Percentiles rank a stretch among this genome's conserved stretches.
phyloP scores from a whole-genome alignment of 2,797 vertebrate genomes.

The Hydrocynus forskahlii region DNA sequence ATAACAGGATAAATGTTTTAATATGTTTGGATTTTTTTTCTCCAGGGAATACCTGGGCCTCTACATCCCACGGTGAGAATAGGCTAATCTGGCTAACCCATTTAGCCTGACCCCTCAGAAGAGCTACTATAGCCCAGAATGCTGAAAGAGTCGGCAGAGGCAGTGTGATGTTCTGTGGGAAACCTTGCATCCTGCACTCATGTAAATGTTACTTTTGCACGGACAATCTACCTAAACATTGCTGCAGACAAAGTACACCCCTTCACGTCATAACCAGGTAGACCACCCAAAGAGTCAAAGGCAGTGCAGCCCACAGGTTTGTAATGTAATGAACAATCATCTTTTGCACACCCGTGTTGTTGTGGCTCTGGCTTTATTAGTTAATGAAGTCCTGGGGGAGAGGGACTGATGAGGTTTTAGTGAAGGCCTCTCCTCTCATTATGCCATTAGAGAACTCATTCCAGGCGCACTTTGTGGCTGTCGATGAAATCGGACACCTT shows the following conservation, averaged over 20 bases:
- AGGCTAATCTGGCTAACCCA: too few species aligned
- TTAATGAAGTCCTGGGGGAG: background rate
- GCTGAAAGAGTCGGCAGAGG: too few species aligned
- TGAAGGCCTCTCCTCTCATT: conserved; percentile 17
- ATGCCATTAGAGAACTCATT: conserved; percentile 31
- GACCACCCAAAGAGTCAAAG: background rate
- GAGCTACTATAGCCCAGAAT: too few species aligned
- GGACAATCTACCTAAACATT: background rate
- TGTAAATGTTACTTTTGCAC: background rate
- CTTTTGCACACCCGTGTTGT: background rate
- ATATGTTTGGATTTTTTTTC: too few species aligned
- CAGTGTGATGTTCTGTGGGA: too few species aligned
- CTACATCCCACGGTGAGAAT: too few species aligned
- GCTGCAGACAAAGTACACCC: too few species aligned
- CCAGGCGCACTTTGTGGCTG: conserved; percentile 46
- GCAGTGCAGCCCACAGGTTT: background rate
- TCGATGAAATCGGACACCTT: conserved; percentile 57
- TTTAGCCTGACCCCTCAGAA: too few species aligned
- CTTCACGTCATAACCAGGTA: background rate
- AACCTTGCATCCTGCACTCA: background rate
- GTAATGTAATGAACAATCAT: background rate
- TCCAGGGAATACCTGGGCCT: too few species aligned
- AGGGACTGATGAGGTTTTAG: conserved; percentile 29
- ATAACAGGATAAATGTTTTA: too few species aligned
- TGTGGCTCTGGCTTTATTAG: conserved; percentile 22